Evolutionary conservation across 2,888 invertebrate genomes (phyloP).

Genomic region (Orthonychiurus folsomi): DNA sequence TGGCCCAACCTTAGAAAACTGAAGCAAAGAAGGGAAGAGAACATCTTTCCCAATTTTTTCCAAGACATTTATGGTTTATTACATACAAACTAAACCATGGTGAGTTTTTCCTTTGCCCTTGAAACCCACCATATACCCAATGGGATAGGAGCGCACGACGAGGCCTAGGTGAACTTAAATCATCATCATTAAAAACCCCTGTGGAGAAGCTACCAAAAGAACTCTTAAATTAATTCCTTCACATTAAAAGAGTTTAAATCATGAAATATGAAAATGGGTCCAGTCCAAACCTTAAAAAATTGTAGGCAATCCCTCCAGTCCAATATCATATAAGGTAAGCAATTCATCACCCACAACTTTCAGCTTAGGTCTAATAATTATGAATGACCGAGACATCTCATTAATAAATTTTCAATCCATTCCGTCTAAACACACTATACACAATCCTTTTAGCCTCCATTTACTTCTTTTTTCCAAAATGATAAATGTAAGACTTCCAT

Average conservation of each 20-base stretch:
- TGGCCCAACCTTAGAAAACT: not conserved
- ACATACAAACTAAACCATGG: too few relatives aligned
- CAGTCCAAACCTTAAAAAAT: not conserved
- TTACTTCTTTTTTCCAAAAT: too few relatives aligned
- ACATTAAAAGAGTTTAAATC: constrained; percentile 1
- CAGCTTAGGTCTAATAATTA: not conserved
- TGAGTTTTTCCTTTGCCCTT: too few relatives aligned
- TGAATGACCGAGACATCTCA: not conserved
- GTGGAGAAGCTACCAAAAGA: not conserved
- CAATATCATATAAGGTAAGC: not conserved
- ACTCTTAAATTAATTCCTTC: not conserved
- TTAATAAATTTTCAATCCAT: not conserved
- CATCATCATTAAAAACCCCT: not conserved
- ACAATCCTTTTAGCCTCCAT: not conserved
- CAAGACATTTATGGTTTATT: not conserved
- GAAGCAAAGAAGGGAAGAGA: too few relatives aligned
- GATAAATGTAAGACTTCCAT: not conserved
- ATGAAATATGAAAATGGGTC: not conserved
- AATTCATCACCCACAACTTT: not conserved
- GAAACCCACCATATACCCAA: too few relatives aligned
- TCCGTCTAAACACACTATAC: not conserved
- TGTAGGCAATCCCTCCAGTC: not conserved
- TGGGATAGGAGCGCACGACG: too few relatives aligned
- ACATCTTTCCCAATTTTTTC: too few relatives aligned
- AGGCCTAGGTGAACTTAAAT: not conserved